These are phyloP conservation scores for Geopemphigus sp. DNA, from an alignment of 1,140 invertebrate genomes.

Conservation along the genomic window DNA sequence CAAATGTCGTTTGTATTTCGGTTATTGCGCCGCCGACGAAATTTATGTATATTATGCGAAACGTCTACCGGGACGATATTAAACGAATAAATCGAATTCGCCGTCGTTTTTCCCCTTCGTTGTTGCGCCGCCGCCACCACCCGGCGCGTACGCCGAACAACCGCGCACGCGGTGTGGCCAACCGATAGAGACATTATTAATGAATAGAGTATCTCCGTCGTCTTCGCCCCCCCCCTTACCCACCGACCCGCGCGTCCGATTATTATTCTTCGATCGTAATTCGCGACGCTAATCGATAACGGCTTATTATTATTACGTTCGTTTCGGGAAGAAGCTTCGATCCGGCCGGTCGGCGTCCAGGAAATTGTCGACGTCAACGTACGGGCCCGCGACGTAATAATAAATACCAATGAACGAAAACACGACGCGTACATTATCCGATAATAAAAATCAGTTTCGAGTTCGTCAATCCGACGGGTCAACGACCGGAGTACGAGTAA, in stretches of 20 bases:
- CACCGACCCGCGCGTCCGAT: too few relatives aligned
- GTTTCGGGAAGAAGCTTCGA: too few relatives aligned
- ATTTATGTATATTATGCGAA: neutral
- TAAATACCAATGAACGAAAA: neutral
- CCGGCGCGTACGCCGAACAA: too few relatives aligned
- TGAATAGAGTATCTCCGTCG: too few relatives aligned
- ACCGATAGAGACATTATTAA: too few relatives aligned
- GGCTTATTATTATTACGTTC: too few relatives aligned
- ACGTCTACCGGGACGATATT: neutral
- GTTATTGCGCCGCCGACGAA: neutral
- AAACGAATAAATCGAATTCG: neutral
- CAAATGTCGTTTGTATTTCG: neutral
- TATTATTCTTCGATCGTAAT: too few relatives aligned
- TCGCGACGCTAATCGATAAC: too few relatives aligned
- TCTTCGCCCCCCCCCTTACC: too few relatives aligned
- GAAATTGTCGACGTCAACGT: neutral
- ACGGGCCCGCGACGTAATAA: neutral
- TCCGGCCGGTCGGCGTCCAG: neutral
- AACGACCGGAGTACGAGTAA: neutral
- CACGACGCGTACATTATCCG: neutral
- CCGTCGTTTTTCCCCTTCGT: too few relatives aligned
- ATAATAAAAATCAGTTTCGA: constrained; percentile 7
- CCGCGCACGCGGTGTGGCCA: too few relatives aligned
- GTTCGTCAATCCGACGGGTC: neutral
- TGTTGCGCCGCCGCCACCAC: too few relatives aligned